Evolutionary conservation across 2,113 vertebrate species (phyloP).

Genomic region (Cebus imitator): DNA sequence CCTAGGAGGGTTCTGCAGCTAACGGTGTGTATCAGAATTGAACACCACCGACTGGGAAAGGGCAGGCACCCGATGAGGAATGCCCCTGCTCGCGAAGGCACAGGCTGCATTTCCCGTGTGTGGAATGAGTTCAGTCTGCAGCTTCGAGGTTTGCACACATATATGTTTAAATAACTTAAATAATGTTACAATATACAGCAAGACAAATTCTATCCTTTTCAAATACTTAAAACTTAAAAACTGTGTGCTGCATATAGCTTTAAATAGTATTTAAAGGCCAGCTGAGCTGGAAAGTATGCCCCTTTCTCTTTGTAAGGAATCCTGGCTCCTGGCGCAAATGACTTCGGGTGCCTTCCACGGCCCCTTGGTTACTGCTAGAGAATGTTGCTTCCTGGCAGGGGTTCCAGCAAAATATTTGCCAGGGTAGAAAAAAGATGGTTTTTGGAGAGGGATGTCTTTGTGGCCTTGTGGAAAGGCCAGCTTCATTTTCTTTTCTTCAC

Average conservation of each 20-base stretch:
- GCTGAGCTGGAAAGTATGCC: not conserved
- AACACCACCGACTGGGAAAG: not conserved
- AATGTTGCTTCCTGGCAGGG: not conserved
- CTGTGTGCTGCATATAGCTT: not conserved
- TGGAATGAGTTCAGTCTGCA: not conserved
- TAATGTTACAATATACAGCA: not conserved
- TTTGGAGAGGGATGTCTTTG: not conserved
- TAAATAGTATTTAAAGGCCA: not conserved
- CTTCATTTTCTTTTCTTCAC: not conserved
- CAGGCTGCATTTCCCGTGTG: not conserved
- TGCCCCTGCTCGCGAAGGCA: not conserved
- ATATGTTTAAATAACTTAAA: not conserved
- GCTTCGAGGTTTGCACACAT: not conserved
- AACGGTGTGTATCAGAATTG: accelerated
- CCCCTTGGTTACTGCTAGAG: not conserved
- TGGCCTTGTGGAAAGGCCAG: not conserved
- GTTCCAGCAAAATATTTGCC: not conserved
- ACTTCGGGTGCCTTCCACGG: not conserved
- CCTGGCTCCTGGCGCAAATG: not conserved
- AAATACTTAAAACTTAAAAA: not conserved
- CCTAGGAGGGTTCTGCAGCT: not conserved
- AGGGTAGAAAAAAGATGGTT: not conserved
- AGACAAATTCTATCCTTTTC: not conserved
- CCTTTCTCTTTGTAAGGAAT: not conserved
- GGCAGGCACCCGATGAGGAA: not conserved